These are phyloP conservation scores for Halcyon smyrnensis DNA, from an alignment of 2,797 vertebrate genomes.

Conservation along the genomic window DNA sequence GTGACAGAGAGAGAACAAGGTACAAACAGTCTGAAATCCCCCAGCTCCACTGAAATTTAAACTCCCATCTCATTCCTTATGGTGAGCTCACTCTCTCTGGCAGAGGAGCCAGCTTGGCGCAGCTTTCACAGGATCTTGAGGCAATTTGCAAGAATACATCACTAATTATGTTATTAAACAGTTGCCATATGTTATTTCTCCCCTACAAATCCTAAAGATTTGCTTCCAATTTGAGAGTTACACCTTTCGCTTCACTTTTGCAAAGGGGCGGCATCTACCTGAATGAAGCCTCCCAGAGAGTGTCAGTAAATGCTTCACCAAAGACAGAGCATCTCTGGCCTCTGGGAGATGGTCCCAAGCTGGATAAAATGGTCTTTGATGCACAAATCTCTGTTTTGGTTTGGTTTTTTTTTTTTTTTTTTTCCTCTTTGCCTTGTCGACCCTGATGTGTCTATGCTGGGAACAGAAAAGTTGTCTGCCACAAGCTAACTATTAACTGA, in stretches of 20 bases:
- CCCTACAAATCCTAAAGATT: background rate
- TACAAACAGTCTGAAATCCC: background rate
- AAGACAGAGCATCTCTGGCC: background rate
- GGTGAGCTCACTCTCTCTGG: background rate
- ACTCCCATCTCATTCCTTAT: background rate
- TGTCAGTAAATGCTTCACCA: background rate
- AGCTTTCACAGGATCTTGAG: background rate
- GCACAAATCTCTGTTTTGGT: background rate
- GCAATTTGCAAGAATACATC: background rate
- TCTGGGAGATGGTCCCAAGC: background rate
- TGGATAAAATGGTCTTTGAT: background rate
- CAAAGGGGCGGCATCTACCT: background rate
- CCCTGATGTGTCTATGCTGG: rapidly evolving
- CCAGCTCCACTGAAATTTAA: background rate
- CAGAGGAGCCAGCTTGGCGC: background rate
- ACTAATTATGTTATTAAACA: background rate
- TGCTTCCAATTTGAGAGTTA: background rate
- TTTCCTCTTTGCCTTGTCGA: background rate
- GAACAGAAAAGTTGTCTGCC: background rate
- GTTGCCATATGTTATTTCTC: background rate
- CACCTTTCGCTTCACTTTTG: background rate
- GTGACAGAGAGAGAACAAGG: background rate
- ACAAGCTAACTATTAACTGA: background rate
- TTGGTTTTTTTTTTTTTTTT: no score
- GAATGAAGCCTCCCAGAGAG: background rate